Evolutionary conservation across 2,888 invertebrate genomes (phyloP).

Genomic region (Agrochola lychnidis): DNA sequence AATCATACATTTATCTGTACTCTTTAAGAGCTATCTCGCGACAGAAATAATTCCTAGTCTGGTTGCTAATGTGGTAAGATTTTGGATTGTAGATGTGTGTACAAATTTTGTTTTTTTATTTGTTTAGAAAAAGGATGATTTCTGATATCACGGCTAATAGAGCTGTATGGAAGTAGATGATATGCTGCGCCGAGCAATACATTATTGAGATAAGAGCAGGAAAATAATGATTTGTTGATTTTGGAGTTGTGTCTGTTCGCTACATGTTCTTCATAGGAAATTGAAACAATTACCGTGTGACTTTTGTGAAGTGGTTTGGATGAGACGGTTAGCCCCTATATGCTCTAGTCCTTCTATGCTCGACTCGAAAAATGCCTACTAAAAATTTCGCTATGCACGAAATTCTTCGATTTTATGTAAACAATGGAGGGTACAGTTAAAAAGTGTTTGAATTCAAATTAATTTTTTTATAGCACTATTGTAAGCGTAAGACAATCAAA

Average conservation of each 20-base stretch:
- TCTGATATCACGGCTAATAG: neutral
- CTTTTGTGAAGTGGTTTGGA: constrained; percentile 10
- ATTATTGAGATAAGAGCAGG: too few relatives aligned
- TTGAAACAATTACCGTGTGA: neutral
- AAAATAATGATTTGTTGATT: neutral
- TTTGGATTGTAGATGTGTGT: neutral
- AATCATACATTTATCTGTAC: neutral
- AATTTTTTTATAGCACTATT: too few relatives aligned
- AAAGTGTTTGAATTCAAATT: too few relatives aligned
- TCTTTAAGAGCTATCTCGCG: neutral
- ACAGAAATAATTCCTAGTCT: neutral
- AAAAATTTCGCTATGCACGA: too few relatives aligned
- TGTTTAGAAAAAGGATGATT: neutral
- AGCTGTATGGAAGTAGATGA: neutral
- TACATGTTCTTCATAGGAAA: neutral
- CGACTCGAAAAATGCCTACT: too few relatives aligned
- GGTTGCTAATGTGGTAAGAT: neutral
- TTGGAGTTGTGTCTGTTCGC: neutral
- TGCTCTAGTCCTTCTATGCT: too few relatives aligned
- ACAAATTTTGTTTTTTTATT: neutral
- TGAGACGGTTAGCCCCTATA: neutral
- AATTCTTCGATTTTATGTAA: too few relatives aligned
- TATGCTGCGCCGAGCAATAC: neutral
- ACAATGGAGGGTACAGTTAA: too few relatives aligned
- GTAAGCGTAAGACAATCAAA: too few relatives aligned